Percentiles rank a stretch among this genome's conserved stretches.
These are phyloP conservation scores for Himalopsyche anomala DNA, from an alignment of 2,888 invertebrate species.

Conservation along the genomic window DNA sequence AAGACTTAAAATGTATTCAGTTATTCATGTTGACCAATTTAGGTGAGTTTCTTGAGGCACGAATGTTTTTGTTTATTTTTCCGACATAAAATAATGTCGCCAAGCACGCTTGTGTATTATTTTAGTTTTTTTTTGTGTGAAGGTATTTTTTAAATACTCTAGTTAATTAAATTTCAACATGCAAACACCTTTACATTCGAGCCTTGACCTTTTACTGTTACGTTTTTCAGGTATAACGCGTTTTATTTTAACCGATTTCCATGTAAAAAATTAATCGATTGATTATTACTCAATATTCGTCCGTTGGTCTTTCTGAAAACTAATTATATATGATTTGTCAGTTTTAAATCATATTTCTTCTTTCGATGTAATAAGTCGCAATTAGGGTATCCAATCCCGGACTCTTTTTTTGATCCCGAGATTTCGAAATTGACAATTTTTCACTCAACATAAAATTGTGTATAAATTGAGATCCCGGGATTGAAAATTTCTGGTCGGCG, in stretches of 20 bases:
- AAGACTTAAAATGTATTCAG: slow-evolving; percentile 3
- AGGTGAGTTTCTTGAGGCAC: slow-evolving; percentile 8
- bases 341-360: too few relatives aligned
- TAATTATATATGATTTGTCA: too few relatives aligned
- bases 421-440: too few relatives aligned
- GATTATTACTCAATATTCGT: too few relatives aligned
- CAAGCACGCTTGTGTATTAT: background rate
- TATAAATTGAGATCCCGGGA: too few relatives aligned
- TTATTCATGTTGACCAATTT: slow-evolving; percentile 18
- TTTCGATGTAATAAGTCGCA: too few relatives aligned
- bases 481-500: too few relatives aligned
- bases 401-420: too few relatives aligned
- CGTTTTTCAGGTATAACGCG: background rate
- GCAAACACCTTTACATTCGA: slow-evolving; percentile 26
- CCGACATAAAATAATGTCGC: slow-evolving; percentile 32
- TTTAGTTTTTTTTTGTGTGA: background rate
- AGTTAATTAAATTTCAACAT: slow-evolving; percentile 40
- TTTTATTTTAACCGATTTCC: background rate
- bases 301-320: too few relatives aligned
- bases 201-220: slow-evolving; percentile 4
- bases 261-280: background rate
- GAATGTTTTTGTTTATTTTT: slow-evolving; percentile 36
- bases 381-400: too few relatives aligned
- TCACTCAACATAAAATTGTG: too few relatives aligned
- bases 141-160: slow-evolving; percentile 42